Conservation (phyloP, 2,113 vertebrate species). For the Campylorhamphus procurvoides region DNA sequence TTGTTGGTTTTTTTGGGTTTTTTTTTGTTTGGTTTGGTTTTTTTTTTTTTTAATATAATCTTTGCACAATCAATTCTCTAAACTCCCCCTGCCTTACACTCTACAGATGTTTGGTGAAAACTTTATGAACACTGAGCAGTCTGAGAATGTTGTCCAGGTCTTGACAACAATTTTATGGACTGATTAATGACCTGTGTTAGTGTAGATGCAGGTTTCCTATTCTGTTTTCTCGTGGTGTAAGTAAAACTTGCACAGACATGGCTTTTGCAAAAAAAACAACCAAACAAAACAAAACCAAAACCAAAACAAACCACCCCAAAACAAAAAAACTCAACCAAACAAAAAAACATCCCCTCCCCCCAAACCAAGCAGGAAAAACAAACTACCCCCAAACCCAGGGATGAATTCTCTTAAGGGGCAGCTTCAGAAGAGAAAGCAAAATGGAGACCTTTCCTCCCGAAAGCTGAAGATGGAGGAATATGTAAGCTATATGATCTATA, state of each 20-base stretch:
- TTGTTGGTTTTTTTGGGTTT: no score
- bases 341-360: no score
- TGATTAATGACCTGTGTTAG: constrained; percentile 23
- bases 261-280: not conserved
- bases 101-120: not conserved
- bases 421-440: not conserved
- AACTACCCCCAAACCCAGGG: not conserved
- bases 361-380: not conserved
- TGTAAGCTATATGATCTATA: not conserved
- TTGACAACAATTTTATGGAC: not conserved
- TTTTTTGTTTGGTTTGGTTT: no score
- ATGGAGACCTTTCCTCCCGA: not conserved
- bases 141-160: not conserved
- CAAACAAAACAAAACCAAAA: not conserved
- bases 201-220: constrained; percentile 19
- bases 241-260: not conserved
- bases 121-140: not conserved
- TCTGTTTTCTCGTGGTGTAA: not conserved
- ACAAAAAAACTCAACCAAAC: not conserved
- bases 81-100: accelerated
- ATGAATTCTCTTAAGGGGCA: not conserved
- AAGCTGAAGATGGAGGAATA: not conserved
- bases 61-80: not conserved
- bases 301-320: not conserved
- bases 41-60: not conserved